Base-by-base conservation (phyloP, 2,888 invertebrate genomes). In the Volucella inflata region DNA sequence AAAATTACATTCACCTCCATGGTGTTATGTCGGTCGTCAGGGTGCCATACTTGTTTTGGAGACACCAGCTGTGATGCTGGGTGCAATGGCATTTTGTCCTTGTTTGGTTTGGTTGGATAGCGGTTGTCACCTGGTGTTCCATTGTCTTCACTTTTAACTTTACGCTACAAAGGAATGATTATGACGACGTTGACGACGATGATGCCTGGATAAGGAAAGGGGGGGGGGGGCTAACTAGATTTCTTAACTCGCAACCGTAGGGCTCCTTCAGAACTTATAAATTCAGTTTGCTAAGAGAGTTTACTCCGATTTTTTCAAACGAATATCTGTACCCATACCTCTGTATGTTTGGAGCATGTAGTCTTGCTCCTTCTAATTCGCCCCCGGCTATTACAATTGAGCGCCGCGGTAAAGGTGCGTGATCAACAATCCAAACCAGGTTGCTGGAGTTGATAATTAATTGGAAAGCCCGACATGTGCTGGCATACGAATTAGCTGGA, bases 401-500 rank as follows among this genome's bases (percentile, higher is more conserved):
- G 60, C 62, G 55, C 46, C 57, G 44, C 11, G n/a, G 42, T 44
- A 14, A 67, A 71, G 75, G 71, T 85, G 71, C 76, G 81, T 76
- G 85, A 81, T 79, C 75, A 68, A 85, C 76, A 80, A 77, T 85
- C 75, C 40, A 50, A 59, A 77, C 51, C 76, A 64, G 76, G 50
- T 72, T 72, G 42, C 46, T 64, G 59, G 71, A 81, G 81, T 64
- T 76, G 71, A 81, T 77, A 81, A 80, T 85, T 85, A 85, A 85
- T 85, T 85, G 64, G 76, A 72, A 72, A 62, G 51, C 85, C 68
- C 72, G 67, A 67, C 81, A 77, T 85, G 85, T 81, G 72, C 85
- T 72, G 76, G 85, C 85, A 85, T 85, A 85, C 76, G 85, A 81
- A 85, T 81, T 81, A 85, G 76, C 46, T 30, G 48, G 48, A 77